These are phyloP conservation scores for Scelioninae gen. 1 DNA, from an alignment of 2,888 invertebrate genomes.

Conservation along the genomic window DNA sequence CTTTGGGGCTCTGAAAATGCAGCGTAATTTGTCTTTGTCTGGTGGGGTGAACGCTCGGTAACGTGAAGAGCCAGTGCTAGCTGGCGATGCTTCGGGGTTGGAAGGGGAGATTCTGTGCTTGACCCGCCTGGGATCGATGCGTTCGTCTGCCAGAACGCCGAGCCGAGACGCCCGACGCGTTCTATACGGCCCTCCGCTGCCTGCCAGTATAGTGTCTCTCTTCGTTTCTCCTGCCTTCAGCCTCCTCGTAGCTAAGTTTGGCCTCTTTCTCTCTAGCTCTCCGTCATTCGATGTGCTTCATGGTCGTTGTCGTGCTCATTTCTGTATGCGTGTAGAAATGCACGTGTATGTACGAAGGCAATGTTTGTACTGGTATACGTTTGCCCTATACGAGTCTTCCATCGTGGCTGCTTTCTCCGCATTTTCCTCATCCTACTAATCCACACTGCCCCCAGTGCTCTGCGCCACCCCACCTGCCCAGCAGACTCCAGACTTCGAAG, in stretches of 20 bases:
- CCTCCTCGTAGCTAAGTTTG: conserved; percentile 52
- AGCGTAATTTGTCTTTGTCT: conserved; percentile 85
- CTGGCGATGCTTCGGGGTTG: conserved; percentile 70
- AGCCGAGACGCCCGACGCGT: conserved; percentile 82
- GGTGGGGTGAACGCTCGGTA: conserved; percentile 81
- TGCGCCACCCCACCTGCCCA: conserved; percentile 73
- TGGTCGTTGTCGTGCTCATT: conserved; percentile 48
- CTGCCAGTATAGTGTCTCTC: conserved; percentile 50
- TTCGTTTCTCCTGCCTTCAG: conserved; percentile 63
- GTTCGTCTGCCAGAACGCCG: conserved; percentile 84
- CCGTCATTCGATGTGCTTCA: conserved; percentile 59
- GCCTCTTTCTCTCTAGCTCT: conserved; percentile 58
- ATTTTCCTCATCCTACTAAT: conserved; percentile 66
- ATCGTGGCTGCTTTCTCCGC: conserved; percentile 53
- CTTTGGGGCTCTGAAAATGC: conserved; percentile 84
- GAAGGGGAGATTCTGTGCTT: conserved; percentile 83
- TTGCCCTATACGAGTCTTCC: conserved; percentile 26
- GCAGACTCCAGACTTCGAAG: conserved; percentile 79
- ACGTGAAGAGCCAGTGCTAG: conserved; percentile 73
- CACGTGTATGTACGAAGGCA: conserved; percentile 28
- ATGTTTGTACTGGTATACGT: conserved; percentile 48
- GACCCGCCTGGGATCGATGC: conserved; percentile 85
- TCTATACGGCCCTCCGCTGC: conserved; percentile 77
- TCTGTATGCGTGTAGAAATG: background rate
- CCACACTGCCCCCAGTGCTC: conserved; percentile 70